Evolutionary conservation across 2,888 invertebrate species (phyloP).

Genomic region (Drosophila birchii): DNA sequence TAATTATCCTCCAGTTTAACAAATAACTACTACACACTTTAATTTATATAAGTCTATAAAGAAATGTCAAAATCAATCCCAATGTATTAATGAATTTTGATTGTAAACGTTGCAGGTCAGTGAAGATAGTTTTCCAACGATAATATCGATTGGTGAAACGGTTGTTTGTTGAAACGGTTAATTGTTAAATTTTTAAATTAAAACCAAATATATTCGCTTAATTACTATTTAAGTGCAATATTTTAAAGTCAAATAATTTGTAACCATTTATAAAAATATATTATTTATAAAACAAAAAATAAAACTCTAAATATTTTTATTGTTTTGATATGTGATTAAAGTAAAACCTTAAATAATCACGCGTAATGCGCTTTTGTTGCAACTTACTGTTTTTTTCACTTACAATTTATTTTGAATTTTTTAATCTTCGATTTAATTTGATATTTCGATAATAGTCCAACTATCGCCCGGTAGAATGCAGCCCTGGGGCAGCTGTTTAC

Average conservation of each 20-base stretch:
- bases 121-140: slow-evolving; percentile 12
- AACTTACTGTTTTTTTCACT: background rate
- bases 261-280: background rate
- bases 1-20: background rate
- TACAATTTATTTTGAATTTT: background rate
- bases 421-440: background rate
- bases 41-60: slow-evolving; percentile 9
- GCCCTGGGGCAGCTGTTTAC: slow-evolving; percentile 78
- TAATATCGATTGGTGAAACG: slow-evolving; percentile 25
- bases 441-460: slow-evolving; percentile 36
- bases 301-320: too few species aligned
- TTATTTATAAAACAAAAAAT: background rate
- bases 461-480: slow-evolving; percentile 52
- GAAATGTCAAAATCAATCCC: background rate
- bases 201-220: background rate
- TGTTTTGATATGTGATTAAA: too few species aligned
- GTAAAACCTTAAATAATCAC: too few species aligned
- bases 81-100: slow-evolving; percentile 7
- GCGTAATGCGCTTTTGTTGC: background rate
- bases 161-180: slow-evolving; percentile 5
- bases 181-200: too few species aligned
- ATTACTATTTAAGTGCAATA: background rate
- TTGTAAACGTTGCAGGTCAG: slow-evolving; percentile 34
- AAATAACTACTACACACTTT: background rate
- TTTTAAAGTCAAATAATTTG: background rate